Evolutionary conservation across 2,797 vertebrate genomes (phyloP).

Genomic region (Micropoecilia bifurca): DNA sequence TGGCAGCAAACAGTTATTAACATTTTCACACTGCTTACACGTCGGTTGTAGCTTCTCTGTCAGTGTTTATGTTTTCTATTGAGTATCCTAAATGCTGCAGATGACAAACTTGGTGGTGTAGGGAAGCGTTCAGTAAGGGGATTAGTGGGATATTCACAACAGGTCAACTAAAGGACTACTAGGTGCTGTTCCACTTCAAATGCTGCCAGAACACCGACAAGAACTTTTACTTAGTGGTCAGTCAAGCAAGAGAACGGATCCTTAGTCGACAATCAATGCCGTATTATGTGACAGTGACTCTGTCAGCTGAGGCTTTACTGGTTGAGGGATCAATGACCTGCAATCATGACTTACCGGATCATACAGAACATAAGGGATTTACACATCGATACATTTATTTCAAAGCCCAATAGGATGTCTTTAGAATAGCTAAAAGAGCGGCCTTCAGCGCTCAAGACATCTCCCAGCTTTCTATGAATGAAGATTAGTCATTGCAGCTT

Average conservation of each 20-base stretch:
- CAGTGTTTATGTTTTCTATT: neutral
- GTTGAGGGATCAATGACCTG: conserved; percentile 62
- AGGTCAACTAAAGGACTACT: neutral
- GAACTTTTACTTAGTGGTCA: conserved; percentile 9
- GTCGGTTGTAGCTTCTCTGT: neutral
- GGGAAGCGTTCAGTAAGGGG: no score
- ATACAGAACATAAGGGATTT: conserved; percentile 51
- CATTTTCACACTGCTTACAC: neutral
- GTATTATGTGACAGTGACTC: conserved; percentile 58
- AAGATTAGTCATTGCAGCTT: conserved; percentile 9
- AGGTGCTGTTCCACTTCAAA: neutral
- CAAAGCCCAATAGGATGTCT: conserved; percentile 59
- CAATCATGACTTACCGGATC: conserved; percentile 63
- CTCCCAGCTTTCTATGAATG: conserved; percentile 31
- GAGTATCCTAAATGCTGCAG: neutral
- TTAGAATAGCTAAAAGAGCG: conserved; percentile 27
- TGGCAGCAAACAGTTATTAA: neutral
- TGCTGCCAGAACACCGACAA: conserved; percentile 1
- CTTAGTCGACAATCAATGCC: conserved; percentile 36
- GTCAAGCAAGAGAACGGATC: conserved; percentile 20
- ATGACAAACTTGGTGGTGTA: neutral
- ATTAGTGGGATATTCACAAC: neutral
- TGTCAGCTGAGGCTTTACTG: conserved; percentile 46
- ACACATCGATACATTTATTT: conserved; percentile 26
- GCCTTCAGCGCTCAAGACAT: conserved; percentile 51